These are phyloP conservation scores for Solen grandis DNA, from an alignment of 1,140 invertebrate genomes.

Conservation along the genomic window DNA sequence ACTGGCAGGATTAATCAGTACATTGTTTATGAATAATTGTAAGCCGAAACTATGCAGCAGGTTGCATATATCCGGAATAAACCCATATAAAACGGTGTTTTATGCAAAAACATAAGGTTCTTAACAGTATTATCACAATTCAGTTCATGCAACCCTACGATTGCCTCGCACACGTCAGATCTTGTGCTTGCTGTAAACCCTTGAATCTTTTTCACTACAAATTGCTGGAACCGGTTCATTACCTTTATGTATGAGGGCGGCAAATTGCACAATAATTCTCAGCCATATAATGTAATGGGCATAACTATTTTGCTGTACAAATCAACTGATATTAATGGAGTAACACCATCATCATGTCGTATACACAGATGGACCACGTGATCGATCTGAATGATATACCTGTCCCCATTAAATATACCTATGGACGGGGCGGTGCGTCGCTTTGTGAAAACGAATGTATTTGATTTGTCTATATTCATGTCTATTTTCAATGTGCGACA, in stretches of 20 bases:
- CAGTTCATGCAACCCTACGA: background rate
- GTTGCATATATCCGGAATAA: background rate
- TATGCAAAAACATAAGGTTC: background rate
- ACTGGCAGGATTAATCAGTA: background rate
- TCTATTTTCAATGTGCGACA: background rate
- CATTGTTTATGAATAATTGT: background rate
- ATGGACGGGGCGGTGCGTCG: background rate
- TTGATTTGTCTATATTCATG: background rate
- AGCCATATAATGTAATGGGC: background rate
- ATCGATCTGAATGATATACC: background rate
- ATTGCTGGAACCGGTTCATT: background rate
- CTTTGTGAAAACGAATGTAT: background rate
- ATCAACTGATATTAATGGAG: background rate
- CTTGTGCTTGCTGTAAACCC: too few species aligned
- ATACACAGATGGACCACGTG: background rate
- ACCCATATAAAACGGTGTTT: background rate
- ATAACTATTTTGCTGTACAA: background rate
- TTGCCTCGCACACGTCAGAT: background rate
- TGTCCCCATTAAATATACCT: background rate
- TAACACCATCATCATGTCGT: background rate
- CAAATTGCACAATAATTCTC: background rate
- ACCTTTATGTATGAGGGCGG: background rate
- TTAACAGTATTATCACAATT: background rate
- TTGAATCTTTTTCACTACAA: background rate
- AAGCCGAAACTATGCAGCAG: background rate